Evolutionary conservation across 1,140 invertebrate species (phyloP).

Genomic region (Palaemon carinicauda): DNA sequence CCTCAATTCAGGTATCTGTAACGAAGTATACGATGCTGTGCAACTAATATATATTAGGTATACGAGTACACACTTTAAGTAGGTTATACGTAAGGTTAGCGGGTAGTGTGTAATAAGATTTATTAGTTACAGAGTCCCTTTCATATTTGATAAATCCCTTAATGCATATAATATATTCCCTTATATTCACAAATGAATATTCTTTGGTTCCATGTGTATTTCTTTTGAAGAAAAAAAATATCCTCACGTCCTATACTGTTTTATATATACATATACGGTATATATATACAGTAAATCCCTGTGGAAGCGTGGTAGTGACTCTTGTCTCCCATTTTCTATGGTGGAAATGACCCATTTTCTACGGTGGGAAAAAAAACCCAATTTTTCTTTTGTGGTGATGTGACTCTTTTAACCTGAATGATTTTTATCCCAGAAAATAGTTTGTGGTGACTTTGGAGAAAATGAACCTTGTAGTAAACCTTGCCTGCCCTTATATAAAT

Average conservation of each 20-base stretch:
- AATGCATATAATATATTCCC: not conserved
- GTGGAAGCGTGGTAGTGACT: conserved; percentile 50
- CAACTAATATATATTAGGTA: conserved; percentile 54
- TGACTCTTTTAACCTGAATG: conserved; percentile 32
- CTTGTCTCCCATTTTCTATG: conserved; percentile 21
- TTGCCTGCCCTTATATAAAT: conserved; percentile 22
- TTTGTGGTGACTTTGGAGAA: conserved; percentile 17
- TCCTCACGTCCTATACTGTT: too few relatives aligned
- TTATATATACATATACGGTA: not conserved
- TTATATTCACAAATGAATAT: conserved; percentile 42
- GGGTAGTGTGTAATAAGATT: conserved; percentile 43
- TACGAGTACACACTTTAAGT: conserved; percentile 50
- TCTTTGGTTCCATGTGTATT: conserved; percentile 56
- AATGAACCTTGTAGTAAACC: conserved; percentile 38
- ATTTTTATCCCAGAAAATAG: conserved; percentile 38
- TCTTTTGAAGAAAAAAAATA: conserved; percentile 23
- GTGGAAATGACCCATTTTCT: conserved; percentile 38
- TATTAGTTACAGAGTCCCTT: conserved; percentile 48
- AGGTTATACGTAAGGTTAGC: conserved; percentile 55
- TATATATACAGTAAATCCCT: conserved; percentile 23
- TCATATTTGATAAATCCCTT: conserved; percentile 41
- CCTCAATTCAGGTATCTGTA: conserved; percentile 51
- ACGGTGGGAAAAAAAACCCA: conserved; percentile 31
- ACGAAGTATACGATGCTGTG: conserved; percentile 58
- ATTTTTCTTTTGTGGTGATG: conserved; percentile 46